Conservation (phyloP, 2,888 invertebrate species). For the Acronicta leporina region DNA sequence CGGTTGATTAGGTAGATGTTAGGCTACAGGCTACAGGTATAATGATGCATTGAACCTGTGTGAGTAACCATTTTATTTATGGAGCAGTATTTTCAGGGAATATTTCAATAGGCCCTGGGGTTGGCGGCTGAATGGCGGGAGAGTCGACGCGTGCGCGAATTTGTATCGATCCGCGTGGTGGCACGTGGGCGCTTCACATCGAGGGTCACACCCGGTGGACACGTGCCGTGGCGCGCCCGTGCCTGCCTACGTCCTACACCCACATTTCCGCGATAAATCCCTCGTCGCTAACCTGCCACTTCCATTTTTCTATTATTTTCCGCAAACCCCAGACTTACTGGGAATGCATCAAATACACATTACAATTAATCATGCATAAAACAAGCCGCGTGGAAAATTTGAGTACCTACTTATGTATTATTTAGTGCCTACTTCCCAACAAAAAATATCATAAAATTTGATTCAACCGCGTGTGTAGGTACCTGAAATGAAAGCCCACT, state of each 20-base stretch:
- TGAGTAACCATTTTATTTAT: constrained; percentile 7
- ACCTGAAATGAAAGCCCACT: constrained; percentile 26
- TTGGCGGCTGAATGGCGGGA: constrained; percentile 55
- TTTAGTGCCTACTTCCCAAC: background rate
- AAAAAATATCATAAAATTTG: constrained; percentile 17
- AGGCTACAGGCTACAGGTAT: too few species aligned
- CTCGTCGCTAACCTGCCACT: constrained; percentile 25
- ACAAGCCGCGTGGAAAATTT: background rate
- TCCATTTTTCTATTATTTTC: constrained; percentile 12
- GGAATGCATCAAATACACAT: too few species aligned
- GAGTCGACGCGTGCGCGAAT: constrained; percentile 57
- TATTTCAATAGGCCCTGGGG: constrained; percentile 27
- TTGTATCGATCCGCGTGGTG: constrained; percentile 45
- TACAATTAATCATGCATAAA: background rate
- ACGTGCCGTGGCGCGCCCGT: constrained; percentile 46
- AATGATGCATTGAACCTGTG: constrained; percentile 2
- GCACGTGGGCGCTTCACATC: constrained; percentile 51
- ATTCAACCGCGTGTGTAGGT: constrained; percentile 11
- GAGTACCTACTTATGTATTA: too few species aligned
- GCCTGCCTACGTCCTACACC: constrained; percentile 35
- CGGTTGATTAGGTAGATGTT: too few species aligned
- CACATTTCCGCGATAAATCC: constrained; percentile 17
- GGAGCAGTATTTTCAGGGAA: constrained; percentile 24
- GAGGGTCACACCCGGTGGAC: constrained; percentile 41
- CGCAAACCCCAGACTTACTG: too few species aligned